These are phyloP conservation scores for Uropsilus gracilis DNA, from an alignment of 2,113 vertebrate species.

Conservation along the genomic window DNA sequence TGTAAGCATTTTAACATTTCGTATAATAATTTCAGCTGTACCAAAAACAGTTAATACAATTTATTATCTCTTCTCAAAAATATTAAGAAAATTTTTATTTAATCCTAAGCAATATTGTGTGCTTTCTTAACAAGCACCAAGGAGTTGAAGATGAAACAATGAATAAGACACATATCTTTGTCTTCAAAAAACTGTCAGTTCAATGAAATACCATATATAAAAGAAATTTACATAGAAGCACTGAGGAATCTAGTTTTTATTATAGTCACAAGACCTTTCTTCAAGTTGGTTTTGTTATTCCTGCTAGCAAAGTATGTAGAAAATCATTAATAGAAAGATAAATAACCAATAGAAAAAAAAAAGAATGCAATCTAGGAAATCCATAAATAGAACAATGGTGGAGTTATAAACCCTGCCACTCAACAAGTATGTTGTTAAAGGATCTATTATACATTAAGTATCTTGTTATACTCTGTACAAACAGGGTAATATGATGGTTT, in stretches of 20 bases:
- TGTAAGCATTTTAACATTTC: not conserved
- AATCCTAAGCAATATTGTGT: not conserved
- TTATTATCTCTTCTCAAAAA: not conserved
- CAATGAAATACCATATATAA: not conserved
- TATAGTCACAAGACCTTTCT: not conserved
- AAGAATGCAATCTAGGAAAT: not conserved
- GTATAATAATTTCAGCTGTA: not conserved
- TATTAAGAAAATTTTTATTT: not conserved
- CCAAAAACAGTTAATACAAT: not conserved
- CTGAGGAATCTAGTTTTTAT: not conserved
- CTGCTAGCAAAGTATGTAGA: not conserved
- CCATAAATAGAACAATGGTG: not conserved
- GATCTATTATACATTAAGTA: not conserved
- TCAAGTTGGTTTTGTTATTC: not conserved
- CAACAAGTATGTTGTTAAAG: not conserved
- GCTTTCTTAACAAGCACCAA: not conserved
- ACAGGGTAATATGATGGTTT: not conserved
- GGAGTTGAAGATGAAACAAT: not conserved
- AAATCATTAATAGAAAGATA: not conserved
- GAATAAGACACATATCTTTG: not conserved
- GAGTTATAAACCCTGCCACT: not conserved
- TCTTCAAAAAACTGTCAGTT: not conserved
- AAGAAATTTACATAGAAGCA: not conserved
- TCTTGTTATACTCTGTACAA: not conserved
- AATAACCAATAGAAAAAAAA: not conserved